Conservation (phyloP, 2,888 invertebrate genomes). For the Gastracanthus pulcherrimus region DNA sequence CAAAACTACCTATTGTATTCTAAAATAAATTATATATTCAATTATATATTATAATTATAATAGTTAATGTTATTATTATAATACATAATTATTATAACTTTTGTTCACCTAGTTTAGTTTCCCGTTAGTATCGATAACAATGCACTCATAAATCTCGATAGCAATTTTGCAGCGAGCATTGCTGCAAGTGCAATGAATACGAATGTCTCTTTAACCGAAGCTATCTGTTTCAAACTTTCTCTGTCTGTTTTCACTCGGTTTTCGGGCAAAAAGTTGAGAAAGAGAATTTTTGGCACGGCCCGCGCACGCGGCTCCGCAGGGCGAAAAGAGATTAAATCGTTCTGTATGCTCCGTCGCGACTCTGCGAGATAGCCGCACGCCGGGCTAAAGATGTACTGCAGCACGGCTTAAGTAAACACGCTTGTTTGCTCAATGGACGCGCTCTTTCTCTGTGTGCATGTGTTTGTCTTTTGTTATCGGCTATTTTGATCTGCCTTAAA, state of each 20-base stretch:
- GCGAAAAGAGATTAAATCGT: slow-evolving; percentile 50
- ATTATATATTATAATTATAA: too few relatives aligned
- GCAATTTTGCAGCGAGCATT: too few relatives aligned
- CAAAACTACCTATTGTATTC: too few relatives aligned
- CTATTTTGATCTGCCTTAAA: slow-evolving; percentile 51
- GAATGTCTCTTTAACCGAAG: not conserved
- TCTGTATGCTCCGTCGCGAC: not conserved
- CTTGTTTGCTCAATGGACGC: slow-evolving; percentile 50
- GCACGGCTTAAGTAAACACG: slow-evolving; percentile 50
- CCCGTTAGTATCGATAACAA: too few relatives aligned
- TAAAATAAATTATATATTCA: too few relatives aligned
- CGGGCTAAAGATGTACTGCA: slow-evolving; percentile 41
- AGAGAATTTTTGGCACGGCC: slow-evolving; percentile 41
- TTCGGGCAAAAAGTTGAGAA: slow-evolving; percentile 19
- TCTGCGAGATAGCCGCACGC: not conserved
- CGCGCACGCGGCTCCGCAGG: not conserved
- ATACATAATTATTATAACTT: too few relatives aligned
- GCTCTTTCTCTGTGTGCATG: not conserved
- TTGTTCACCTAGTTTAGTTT: too few relatives aligned
- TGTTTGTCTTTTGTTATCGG: slow-evolving; percentile 57
- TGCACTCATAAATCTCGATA: too few relatives aligned
- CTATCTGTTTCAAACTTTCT: slow-evolving; percentile 11
- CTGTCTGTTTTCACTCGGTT: not conserved
- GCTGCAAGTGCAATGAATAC: not conserved
- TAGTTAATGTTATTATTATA: too few relatives aligned